Evolutionary conservation across 2,797 vertebrate species (phyloP), one percentile per base, ranked within the genome.

Genomic region (Catharus ustulatus): DNA sequence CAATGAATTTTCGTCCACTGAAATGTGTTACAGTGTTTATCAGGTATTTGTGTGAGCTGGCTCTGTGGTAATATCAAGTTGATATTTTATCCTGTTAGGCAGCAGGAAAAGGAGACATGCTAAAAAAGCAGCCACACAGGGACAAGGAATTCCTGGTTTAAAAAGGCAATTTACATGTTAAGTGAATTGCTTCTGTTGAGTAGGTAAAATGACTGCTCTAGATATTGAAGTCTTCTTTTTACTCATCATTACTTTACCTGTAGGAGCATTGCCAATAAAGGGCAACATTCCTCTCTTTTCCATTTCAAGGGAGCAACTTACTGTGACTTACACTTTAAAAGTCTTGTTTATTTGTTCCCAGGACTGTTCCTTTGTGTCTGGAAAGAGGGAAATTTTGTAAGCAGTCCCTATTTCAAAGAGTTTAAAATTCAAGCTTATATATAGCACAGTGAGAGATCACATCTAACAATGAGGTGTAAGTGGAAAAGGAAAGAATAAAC

Each of bases 21-120:
- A 83, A 95, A 92, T 76, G 73, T 64, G 80, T 82, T 69, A 68
- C 36, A 19, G 61, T 1, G 20, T 86, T 95, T 96, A 96, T 91
- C 84, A 90, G 63, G 75, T 75, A 74, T 91, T 94, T 83, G 71
- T 80, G 62, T 82, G 88, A 90, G 81, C 68, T 81, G 32, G 51
- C 30, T 80, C 57, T 77, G 13, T 54, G 52, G 75, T 57, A 92
- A 75, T 80, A 95, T 68, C 79, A 74, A 97, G 80, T 49, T 81
- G 81, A 94, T 77, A 94, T 90, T 94, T 95, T n/a, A n/a, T 4
- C 4, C 64, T 85, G 62, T 72, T 76, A 89, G 55, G 48, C 23
- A 74, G 38, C 88, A 95, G 77, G 81, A 93, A 86, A 90, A 79
- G 27, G 29, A 87, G 64, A 43, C 30, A 51, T 5, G 12, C 19